Evolutionary conservation across 2,888 invertebrate genomes (phyloP).

Genomic region (Macrostomum cliftonense): DNA sequence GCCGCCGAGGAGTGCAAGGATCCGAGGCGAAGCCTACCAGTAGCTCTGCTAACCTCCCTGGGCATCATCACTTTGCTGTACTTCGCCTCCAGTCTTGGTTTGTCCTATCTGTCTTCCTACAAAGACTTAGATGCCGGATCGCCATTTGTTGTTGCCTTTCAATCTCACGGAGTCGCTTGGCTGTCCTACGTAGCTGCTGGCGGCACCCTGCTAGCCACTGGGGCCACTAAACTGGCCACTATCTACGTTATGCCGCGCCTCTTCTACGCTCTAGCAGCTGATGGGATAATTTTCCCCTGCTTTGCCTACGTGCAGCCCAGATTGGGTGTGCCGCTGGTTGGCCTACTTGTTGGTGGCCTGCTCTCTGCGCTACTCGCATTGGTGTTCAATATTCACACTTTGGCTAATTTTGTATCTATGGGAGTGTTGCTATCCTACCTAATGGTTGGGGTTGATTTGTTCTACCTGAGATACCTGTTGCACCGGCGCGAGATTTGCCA

Average conservation of each 20-base stretch:
- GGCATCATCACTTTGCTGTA: constrained; percentile 9
- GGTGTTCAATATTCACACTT: constrained; percentile 9
- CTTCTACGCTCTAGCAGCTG: constrained; percentile 8
- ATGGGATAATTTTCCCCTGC: constrained; percentile 9
- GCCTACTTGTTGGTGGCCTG: constrained; percentile 4
- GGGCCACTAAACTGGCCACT: constrained; percentile 7
- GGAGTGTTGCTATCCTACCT: constrained; percentile 10
- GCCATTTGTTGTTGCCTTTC: constrained; percentile 10
- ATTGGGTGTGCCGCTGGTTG: constrained; percentile 5
- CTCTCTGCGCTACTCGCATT: constrained; percentile 4
- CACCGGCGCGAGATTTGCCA: neutral
- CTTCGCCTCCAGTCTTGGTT: constrained; percentile 4
- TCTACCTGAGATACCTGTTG: constrained; percentile 7
- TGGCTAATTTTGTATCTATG: constrained; percentile 9
- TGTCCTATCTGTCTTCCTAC: constrained; percentile 7
- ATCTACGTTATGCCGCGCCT: constrained; percentile 9
- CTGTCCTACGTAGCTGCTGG: constrained; percentile 7
- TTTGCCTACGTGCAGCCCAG: constrained; percentile 3
- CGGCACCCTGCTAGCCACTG: constrained; percentile 9
- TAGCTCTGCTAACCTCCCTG: constrained; percentile 7
- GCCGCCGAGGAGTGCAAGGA: constrained; percentile 10
- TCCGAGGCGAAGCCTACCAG: constrained; percentile 8
- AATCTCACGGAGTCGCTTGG: neutral
- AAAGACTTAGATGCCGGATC: constrained; percentile 1
- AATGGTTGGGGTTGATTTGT: constrained; percentile 6